These are phyloP conservation scores for Leptopilina boulardi DNA, from an alignment of 1,140 invertebrate species.

Conservation along the genomic window DNA sequence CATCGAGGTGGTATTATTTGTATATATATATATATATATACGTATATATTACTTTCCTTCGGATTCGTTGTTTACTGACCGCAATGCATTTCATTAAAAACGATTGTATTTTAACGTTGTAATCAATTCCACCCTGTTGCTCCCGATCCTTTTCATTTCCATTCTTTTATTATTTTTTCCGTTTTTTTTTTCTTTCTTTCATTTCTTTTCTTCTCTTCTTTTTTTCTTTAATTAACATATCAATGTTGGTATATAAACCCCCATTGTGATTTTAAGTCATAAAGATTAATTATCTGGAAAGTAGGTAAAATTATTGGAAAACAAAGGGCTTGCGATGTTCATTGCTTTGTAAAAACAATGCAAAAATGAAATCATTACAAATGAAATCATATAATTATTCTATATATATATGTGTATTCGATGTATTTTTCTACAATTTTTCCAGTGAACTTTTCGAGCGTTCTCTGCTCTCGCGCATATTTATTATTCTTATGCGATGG, in stretches of 20 bases:
- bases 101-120: constrained; percentile 28
- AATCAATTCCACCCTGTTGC: constrained; percentile 32
- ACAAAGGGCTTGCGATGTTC: constrained; percentile 18
- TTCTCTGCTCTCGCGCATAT: not conserved
- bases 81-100: constrained; percentile 20
- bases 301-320: constrained; percentile 29
- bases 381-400: not conserved
- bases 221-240: constrained; percentile 24
- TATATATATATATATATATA: not conserved
- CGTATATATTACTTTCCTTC: constrained; percentile 16
- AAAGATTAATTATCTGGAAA: constrained; percentile 33
- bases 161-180: constrained; percentile 4
- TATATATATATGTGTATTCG: not conserved
- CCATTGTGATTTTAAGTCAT: constrained; percentile 31
- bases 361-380: constrained; percentile 18
- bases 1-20: constrained; percentile 28
- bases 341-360: constrained; percentile 9
- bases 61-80: constrained; percentile 31
- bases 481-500: not conserved
- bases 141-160: constrained; percentile 30
- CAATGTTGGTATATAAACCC: constrained; percentile 14
- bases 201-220: not conserved
- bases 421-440: not conserved
- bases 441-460: not conserved
- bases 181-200: not conserved